A percentile compares a stretch with the other conserved stretches of the same genome.
phyloP scores from a whole-genome alignment of 1,140 invertebrate genomes.

The Heliothis virescens region DNA sequence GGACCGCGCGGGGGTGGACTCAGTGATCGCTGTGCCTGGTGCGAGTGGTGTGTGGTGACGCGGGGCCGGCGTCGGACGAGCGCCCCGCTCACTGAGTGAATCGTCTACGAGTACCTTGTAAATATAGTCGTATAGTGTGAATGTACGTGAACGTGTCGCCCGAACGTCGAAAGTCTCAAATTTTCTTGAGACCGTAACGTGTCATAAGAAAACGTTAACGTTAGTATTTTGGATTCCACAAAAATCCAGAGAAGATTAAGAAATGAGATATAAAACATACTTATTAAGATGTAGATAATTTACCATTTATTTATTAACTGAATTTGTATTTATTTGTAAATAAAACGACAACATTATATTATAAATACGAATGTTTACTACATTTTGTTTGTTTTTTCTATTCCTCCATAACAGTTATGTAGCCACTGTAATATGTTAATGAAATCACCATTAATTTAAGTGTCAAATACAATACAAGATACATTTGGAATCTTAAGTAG shows the following conservation, averaged over 20 bases:
- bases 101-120: constrained; percentile 80
- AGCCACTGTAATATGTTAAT: constrained; percentile 1
- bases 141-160: constrained; percentile 86
- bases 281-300: constrained; percentile 86
- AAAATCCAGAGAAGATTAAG: constrained; percentile 84
- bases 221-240: constrained; percentile 85
- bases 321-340: constrained; percentile 87
- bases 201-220: constrained; percentile 85
- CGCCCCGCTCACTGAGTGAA: constrained; percentile 78
- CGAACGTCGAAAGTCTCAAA: constrained; percentile 85
- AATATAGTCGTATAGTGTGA: constrained; percentile 83
- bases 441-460: too few species aligned
- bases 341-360: constrained; percentile 86
- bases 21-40: constrained; percentile 69
- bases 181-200: constrained; percentile 86
- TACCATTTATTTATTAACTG: constrained; percentile 87
- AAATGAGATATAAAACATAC: constrained; percentile 86
- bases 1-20: constrained; percentile 73
- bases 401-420: constrained; percentile 46
- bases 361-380: constrained; percentile 87
- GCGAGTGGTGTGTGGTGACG: constrained; percentile 73
- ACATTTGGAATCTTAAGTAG: too few species aligned
- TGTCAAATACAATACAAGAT: too few species aligned
- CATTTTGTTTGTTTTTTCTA: constrained; percentile 80
- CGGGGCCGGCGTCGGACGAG: constrained; percentile 73